Percentiles rank a stretch among this genome's conserved stretches.
These are phyloP conservation scores for Coregonus sp. DNA, from an alignment of 2,797 vertebrate species.

Conservation along the genomic window DNA sequence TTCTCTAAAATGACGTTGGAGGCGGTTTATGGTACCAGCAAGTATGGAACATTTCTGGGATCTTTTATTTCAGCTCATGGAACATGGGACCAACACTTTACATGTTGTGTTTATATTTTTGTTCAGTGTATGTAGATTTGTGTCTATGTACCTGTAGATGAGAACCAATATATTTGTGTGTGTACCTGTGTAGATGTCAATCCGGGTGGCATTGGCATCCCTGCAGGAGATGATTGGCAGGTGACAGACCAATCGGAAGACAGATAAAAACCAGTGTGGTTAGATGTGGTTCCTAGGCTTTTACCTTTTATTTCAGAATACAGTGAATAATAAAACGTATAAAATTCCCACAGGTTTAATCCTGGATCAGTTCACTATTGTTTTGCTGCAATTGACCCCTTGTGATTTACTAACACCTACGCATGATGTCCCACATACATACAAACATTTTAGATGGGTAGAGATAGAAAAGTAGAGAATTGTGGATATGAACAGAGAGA, in stretches of 20 bases:
- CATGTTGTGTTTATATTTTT: no score
- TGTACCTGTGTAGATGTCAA: conserved; percentile 95
- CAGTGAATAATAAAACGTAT: neutral
- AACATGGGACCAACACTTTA: no score
- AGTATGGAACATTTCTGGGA: no score
- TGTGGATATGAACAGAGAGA: neutral
- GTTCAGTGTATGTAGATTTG: neutral
- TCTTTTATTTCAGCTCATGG: no score
- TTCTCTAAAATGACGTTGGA: no score
- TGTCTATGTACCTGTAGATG: neutral
- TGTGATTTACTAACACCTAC: neutral
- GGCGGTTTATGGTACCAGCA: no score
- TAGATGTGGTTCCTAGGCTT: neutral
- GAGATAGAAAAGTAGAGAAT: neutral
- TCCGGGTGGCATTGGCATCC: conserved; percentile 95
- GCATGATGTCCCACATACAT: neutral
- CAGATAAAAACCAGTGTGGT: neutral
- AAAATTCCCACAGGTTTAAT: neutral
- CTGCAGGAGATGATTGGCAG: conserved; percentile 63
- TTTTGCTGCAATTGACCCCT: neutral
- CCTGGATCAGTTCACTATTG: neutral
- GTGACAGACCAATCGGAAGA: conserved; percentile 16
- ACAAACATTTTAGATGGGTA: neutral
- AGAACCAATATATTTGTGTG: neutral
- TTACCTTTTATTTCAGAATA: neutral